These are phyloP conservation scores for Hippocampus zosterae DNA, from an alignment of 2,113 vertebrate genomes.

Conservation along the genomic window DNA sequence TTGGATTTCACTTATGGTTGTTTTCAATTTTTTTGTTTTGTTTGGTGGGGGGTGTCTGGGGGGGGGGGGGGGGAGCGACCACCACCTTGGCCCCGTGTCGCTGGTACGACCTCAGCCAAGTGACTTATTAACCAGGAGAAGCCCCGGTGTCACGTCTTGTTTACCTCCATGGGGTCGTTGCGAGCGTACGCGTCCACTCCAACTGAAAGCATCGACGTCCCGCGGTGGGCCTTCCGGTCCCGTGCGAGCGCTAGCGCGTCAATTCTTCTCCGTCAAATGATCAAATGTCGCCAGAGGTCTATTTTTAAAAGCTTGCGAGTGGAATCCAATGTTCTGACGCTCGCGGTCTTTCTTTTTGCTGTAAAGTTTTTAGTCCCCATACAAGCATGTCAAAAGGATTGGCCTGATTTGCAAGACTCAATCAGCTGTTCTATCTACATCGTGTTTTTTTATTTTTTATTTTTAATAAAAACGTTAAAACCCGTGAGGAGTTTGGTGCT, in stretches of 20 bases:
- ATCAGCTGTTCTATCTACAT: constrained; percentile 12
- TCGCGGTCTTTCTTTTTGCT: constrained; percentile 30
- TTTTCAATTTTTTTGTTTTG: background rate
- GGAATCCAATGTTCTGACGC: constrained; percentile 1
- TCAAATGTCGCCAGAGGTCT: constrained; percentile 30
- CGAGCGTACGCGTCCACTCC: constrained; percentile 19
- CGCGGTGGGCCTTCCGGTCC: constrained; percentile 26
- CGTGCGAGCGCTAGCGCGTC: constrained; percentile 12
- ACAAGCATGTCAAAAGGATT: constrained; percentile 19
- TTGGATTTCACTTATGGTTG: background rate
- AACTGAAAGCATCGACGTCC: constrained; percentile 22
- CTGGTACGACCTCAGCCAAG: constrained; percentile 4
- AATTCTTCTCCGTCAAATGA: constrained; percentile 8
- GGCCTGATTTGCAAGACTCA: constrained; percentile 41
- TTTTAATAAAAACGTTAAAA: constrained; percentile 1
- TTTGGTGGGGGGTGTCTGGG: no score
- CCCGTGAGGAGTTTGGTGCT: background rate
- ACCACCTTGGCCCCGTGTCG: background rate
- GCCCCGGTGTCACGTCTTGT: background rate
- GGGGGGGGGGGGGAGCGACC: background rate
- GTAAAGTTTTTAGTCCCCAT: constrained; percentile 8
- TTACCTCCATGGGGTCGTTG: constrained; percentile 4
- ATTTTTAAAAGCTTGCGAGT: constrained; percentile 49
- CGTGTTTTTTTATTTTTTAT: background rate
- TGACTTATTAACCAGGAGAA: constrained; percentile 10